Percentiles rank a stretch among this genome's conserved stretches.
These are phyloP conservation scores for Psilopsiagon aurifrons DNA, from an alignment of 2,113 vertebrate genomes.

Conservation along the genomic window DNA sequence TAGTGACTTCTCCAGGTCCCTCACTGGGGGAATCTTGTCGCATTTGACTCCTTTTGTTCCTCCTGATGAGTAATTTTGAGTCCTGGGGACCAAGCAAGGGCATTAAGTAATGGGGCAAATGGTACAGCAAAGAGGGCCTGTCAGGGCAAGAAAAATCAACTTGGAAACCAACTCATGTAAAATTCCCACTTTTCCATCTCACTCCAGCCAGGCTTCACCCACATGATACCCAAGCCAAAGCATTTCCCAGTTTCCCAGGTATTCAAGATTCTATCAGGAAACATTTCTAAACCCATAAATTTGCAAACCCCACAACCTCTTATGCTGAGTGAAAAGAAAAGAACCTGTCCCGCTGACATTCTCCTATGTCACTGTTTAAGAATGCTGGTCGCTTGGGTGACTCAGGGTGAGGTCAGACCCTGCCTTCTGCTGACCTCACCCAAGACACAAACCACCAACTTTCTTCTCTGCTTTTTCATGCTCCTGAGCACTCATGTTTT, in stretches of 20 bases:
- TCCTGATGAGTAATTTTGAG: neutral
- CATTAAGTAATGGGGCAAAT: neutral
- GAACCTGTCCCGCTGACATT: neutral
- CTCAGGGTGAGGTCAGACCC: constrained; percentile 23
- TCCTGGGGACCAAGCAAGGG: neutral
- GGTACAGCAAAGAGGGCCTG: neutral
- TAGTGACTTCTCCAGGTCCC: neutral
- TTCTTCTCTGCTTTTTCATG: neutral
- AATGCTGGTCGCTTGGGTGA: neutral
- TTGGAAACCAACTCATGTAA: neutral
- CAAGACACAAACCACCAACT: neutral
- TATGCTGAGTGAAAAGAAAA: neutral
- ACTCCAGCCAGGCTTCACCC: neutral
- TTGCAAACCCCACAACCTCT: neutral
- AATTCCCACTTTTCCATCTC: neutral
- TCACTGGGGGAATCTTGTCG: neutral
- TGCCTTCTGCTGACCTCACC: neutral
- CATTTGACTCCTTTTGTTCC: neutral
- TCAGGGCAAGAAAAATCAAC: neutral
- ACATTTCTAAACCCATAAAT: neutral
- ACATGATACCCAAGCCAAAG: neutral
- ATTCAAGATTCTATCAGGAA: neutral
- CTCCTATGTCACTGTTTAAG: neutral
- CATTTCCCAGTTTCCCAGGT: neutral
- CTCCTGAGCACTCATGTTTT: neutral